Percentiles rank a stretch among this genome's conserved stretches.
Evolutionary conservation across 1,140 invertebrate species (phyloP).

Genomic region (Bilobella aurantiaca): DNA sequence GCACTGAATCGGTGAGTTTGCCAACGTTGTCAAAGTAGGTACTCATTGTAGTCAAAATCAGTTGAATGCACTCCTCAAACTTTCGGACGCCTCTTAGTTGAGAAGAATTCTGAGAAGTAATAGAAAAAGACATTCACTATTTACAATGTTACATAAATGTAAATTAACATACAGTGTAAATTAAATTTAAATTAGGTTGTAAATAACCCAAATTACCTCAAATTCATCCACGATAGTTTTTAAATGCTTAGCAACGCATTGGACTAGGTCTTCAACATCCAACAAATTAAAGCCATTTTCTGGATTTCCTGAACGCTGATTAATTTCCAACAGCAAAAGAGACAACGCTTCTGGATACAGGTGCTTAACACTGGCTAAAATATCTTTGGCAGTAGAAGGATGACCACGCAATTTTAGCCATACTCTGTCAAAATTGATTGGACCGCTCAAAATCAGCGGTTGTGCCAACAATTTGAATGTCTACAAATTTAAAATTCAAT

Average conservation of each 20-base stretch:
- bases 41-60: conserved; percentile 13
- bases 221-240: conserved; percentile 6
- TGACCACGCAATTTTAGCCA: too few species aligned
- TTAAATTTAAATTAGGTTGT: background rate
- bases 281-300: conserved; percentile 12
- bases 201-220: background rate
- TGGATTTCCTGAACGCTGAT: conserved; percentile 14
- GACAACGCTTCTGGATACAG: conserved; percentile 20
- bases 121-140: background rate
- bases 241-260: conserved; percentile 19
- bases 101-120: background rate
- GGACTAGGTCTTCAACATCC: conserved; percentile 12
- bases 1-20: background rate
- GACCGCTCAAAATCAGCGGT: background rate
- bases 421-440: too few species aligned
- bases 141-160: background rate
- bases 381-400: too few species aligned
- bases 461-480: background rate
- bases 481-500: too few species aligned
- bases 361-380: background rate
- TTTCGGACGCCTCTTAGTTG: background rate
- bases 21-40: conserved; percentile 19
- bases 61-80: conserved; percentile 21
- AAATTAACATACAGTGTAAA: background rate
- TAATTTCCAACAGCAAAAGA: conserved; percentile 22